Base-by-base conservation (phyloP, 2,797 vertebrate species). In the Masticophis lateralis region DNA sequence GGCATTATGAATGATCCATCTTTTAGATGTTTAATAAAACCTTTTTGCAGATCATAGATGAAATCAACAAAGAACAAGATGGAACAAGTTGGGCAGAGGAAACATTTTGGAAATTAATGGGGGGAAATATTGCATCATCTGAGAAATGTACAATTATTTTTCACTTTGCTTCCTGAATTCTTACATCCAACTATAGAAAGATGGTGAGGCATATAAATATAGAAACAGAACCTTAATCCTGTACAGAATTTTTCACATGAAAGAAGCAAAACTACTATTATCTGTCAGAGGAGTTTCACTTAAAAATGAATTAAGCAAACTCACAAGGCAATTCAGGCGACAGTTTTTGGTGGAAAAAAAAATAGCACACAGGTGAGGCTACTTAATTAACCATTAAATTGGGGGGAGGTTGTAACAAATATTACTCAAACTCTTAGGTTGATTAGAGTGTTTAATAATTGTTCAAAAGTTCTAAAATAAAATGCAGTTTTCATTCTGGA, bases 301-400 rank as follows among this genome's bases (percentile, higher is more conserved):
- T 37, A 66, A 69, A 69, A 32, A 69, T 32, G 66, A 94, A 20
- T 0, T 86, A 93, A 79, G 91, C 90, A 95, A 95, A 93, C 93
- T 59, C 47, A 83, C 88, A 88, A 25, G 12, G 20, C 95, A 96
- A 93, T 47, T n/a, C 89, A 86, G 94, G 92, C 37, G 57, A 93
- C 55, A 22, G 94, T 93, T 51, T 93, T 88, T 7, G n/a, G n/a
- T 69, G 86, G 95, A 3, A 90, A 90, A 0, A 0, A 0, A 0
- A 0, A 3, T 95, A 92, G 13, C 53, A 79, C 94, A 18, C 20
- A 91, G 88, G 93, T 20, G 10, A 96, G 94, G 95, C 95, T 94
- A 95, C 2, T 69, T 92, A 5, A 95, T 94, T 10, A 20, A 92
- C 5, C 90, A 25, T 61, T 94, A 63, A 28, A 4, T 66, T 66